These are phyloP conservation scores for Umimayanthus chanpuru DNA, from an alignment of 92 coral and sea anemone genomes.

Conservation along the genomic window DNA sequence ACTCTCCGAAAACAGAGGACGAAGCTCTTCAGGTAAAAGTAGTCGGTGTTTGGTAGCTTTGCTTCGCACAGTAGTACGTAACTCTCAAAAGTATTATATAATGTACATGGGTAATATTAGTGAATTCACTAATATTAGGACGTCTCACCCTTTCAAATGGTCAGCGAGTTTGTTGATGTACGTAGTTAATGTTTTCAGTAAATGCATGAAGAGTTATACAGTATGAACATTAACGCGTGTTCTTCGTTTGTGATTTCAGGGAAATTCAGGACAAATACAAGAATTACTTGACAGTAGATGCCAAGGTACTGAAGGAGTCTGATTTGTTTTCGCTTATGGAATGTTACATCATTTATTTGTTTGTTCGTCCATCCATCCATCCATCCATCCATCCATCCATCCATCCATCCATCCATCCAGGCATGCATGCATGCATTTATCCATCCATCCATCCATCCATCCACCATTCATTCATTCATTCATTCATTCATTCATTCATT, in stretches of 20 bases:
- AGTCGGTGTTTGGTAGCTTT: neutral
- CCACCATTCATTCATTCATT: too few species aligned
- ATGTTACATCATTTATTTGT: too few species aligned
- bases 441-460: neutral
- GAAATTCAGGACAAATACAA: conserved; percentile 94
- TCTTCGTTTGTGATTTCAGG: conserved; percentile 49
- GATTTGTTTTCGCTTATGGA: neutral
- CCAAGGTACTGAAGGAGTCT: conserved; percentile 63
- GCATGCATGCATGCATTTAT: neutral
- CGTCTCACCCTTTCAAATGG: too few species aligned
- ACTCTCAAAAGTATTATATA: neutral
- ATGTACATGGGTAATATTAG: neutral
- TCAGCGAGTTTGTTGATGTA: too few species aligned
- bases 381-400: too few species aligned
- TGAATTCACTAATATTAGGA: too few species aligned
- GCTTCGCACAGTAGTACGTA: neutral
- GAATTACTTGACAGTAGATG: conserved; percentile 82
- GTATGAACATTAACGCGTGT: neutral
- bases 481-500: neutral
- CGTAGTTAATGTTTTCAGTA: too few species aligned
- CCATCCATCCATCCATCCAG: too few species aligned
- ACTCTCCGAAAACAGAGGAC: conserved; percentile 75
- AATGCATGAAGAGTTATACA: neutral
- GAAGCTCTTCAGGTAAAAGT: conserved; percentile 77
- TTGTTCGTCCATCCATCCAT: too few species aligned